A percentile compares a stretch with the other conserved stretches of the same genome.
These are phyloP conservation scores for Calephelis nemesis DNA, from an alignment of 1,140 invertebrate species.

Conservation along the genomic window DNA sequence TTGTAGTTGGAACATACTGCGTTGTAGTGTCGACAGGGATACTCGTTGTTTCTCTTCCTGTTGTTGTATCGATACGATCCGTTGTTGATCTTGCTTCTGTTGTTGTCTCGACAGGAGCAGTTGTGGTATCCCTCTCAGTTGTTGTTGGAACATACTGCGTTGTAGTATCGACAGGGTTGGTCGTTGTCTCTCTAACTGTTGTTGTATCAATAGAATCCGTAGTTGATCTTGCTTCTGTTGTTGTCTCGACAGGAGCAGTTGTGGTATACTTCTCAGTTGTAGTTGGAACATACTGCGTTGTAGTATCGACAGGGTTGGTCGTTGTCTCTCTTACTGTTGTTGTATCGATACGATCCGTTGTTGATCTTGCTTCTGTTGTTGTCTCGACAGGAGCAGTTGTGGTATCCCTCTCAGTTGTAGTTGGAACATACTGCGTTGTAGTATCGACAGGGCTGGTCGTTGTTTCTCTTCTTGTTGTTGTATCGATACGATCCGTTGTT, in stretches of 20 bases:
- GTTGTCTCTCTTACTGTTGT: neutral
- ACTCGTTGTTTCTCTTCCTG: neutral
- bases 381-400: too few relatives aligned
- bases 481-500: too few relatives aligned
- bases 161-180: too few relatives aligned
- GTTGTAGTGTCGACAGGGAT: too few relatives aligned
- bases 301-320: neutral
- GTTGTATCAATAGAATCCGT: neutral
- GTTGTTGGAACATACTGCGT: neutral
- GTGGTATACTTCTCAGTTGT: neutral
- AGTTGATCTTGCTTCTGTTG: neutral
- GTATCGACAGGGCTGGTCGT: neutral
- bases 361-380: too few relatives aligned
- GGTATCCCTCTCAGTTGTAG: too few relatives aligned
- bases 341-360: too few relatives aligned
- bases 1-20: neutral
- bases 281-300: neutral
- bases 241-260: neutral
- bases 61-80: neutral
- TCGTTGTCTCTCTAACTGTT: neutral
- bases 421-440: too few relatives aligned
- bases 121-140: neutral
- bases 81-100: neutral
- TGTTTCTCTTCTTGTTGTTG: neutral
- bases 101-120: slow-evolving; percentile 4